These are phyloP conservation scores for Fragum sueziense DNA, from an alignment of 2,888 invertebrate genomes.

Conservation along the genomic window DNA sequence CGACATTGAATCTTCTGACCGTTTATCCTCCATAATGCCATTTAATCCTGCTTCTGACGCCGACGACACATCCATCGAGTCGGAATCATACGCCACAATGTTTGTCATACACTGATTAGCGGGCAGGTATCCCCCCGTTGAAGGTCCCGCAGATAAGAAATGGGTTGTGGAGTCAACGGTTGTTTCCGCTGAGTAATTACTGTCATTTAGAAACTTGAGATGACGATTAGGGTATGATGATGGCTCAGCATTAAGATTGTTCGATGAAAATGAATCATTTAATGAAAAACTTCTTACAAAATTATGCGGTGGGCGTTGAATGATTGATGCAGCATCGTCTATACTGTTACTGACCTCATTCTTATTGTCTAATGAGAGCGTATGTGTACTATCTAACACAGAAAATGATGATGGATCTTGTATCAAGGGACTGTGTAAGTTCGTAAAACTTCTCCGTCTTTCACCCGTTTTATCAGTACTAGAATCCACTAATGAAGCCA, in stretches of 20 bases:
- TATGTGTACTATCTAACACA: conserved; percentile 47
- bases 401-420: conserved; percentile 1
- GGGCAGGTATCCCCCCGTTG: conserved; percentile 11
- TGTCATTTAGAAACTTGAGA: conserved; percentile 46
- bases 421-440: background rate
- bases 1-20: conserved; percentile 47
- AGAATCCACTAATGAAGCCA: conserved; percentile 32
- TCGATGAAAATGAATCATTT: conserved; percentile 39
- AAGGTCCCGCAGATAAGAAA: conserved; percentile 1
- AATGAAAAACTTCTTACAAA: conserved; percentile 34
- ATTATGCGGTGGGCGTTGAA: conserved; percentile 23
- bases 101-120: conserved; percentile 26
- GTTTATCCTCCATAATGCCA: conserved; percentile 39
- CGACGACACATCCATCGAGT: conserved; percentile 62
- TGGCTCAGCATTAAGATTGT: conserved; percentile 24
- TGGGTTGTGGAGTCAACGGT: conserved; percentile 61
- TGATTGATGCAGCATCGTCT: conserved; percentile 3
- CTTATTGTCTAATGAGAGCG: conserved; percentile 1
- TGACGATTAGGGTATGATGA: conserved; percentile 48
- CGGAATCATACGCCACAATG: conserved; percentile 50
- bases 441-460: conserved; percentile 14
- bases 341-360: conserved; percentile 23
- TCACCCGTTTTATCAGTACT: conserved; percentile 38
- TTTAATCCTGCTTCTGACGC: conserved; percentile 50
- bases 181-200: conserved; percentile 46